These are phyloP conservation scores for Mastomys coucha DNA, from an alignment of 2,113 vertebrate species.

Conservation along the genomic window DNA sequence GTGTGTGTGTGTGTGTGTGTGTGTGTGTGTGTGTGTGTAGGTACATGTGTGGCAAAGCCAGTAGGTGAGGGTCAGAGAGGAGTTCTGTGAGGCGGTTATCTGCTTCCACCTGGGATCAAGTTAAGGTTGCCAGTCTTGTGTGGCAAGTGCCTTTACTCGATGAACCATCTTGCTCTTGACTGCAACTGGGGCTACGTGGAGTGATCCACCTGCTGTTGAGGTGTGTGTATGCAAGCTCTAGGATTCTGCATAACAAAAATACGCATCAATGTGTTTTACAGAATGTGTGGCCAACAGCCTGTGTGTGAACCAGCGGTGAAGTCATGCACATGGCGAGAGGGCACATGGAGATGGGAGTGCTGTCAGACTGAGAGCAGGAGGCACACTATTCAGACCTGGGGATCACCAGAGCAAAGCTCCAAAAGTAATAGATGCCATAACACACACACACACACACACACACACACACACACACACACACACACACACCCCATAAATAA, in stretches of 20 bases:
- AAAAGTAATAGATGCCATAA: not conserved
- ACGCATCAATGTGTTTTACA: not conserved
- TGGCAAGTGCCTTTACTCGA: not conserved
- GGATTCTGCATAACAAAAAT: not conserved
- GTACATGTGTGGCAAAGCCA: not conserved
- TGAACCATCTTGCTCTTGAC: not conserved
- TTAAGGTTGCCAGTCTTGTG: not conserved
- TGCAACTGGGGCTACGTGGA: not conserved
- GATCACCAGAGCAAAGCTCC: not conserved
- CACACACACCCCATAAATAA: not conserved
- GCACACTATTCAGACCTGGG: not conserved
- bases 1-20: not conserved
- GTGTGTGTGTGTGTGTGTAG: not conserved
- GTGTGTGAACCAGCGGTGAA: not conserved
- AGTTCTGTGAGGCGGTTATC: not conserved
- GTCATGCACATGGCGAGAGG: rapidly evolving
- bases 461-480: not conserved
- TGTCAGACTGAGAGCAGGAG: not conserved
- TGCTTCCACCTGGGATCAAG: not conserved
- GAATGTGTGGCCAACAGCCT: not conserved
- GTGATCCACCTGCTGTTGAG: not conserved
- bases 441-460: too few relatives aligned
- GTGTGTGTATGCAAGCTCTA: too few relatives aligned
- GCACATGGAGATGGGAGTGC: not conserved
- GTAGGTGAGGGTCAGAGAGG: not conserved